Percentiles rank a stretch among this genome's conserved stretches.
phyloP scores from a whole-genome alignment of 2,888 invertebrate genomes.

The Unio delphinus region DNA sequence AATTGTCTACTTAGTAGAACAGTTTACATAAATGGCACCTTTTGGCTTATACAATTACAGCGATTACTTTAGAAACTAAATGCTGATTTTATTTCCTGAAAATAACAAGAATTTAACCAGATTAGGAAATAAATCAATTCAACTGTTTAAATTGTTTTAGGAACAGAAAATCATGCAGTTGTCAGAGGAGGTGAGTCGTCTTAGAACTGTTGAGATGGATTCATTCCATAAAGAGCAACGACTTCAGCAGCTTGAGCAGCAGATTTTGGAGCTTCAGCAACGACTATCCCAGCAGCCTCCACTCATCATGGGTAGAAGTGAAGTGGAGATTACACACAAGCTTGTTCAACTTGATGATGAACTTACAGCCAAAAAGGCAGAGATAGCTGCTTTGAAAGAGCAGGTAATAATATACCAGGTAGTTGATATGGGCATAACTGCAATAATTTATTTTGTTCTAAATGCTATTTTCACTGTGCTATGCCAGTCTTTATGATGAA shows the following conservation, averaged over 20 bases:
- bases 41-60: too few relatives aligned
- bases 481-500: too few relatives aligned
- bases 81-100: too few relatives aligned
- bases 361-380: slow-evolving; percentile 57
- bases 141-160: slow-evolving; percentile 27
- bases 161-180: slow-evolving; percentile 63
- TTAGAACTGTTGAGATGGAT: slow-evolving; percentile 59
- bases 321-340: slow-evolving; percentile 56
- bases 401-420: slow-evolving; percentile 48
- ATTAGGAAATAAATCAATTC: too few relatives aligned
- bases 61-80: too few relatives aligned
- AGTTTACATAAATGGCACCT: too few relatives aligned
- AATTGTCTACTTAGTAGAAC: too few relatives aligned
- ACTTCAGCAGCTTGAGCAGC: slow-evolving; percentile 56
- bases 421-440: not conserved
- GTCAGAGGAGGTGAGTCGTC: slow-evolving; percentile 58
- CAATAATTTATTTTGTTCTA: not conserved
- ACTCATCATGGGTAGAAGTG: slow-evolving; percentile 44
- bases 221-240: slow-evolving; percentile 61
- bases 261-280: slow-evolving; percentile 48
- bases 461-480: too few relatives aligned
- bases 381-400: slow-evolving; percentile 59
- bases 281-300: slow-evolving; percentile 18
- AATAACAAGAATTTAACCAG: too few relatives aligned
- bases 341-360: slow-evolving; percentile 65